Percentiles rank a stretch among this genome's conserved stretches.
Evolutionary conservation across 2,113 vertebrate species (phyloP).

Genomic region (Speoplatyrhinus poulsoni): DNA sequence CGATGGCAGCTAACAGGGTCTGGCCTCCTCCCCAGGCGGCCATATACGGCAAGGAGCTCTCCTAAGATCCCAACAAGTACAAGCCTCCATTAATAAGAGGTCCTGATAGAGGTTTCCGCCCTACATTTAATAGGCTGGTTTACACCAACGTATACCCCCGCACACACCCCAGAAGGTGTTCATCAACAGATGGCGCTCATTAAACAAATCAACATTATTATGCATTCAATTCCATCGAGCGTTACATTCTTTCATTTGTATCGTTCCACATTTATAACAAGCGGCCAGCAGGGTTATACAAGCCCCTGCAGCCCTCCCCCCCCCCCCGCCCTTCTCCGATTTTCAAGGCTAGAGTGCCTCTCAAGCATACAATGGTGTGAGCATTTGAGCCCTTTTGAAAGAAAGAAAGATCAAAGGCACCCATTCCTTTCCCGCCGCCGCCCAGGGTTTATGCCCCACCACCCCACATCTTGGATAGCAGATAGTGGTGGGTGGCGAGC

Average conservation of each 20-base stretch:
- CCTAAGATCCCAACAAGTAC: constrained; percentile 85
- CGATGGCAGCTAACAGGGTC: constrained; percentile 97
- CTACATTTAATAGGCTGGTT: constrained; percentile 61
- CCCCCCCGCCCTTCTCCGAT: neutral
- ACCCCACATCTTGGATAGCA: constrained; percentile 66
- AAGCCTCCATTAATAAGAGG: constrained; percentile 75
- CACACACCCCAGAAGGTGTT: constrained; percentile 37
- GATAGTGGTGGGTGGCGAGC: constrained; percentile 78
- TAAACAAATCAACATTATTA: constrained; percentile 51
- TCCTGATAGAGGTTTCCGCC: constrained; percentile 72
- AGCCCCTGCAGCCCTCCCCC: neutral
- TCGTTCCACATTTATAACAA: constrained; percentile 57
- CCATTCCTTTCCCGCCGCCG: constrained; percentile 60
- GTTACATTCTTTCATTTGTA: constrained; percentile 40
- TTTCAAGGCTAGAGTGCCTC: constrained; percentile 62
- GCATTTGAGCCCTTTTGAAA: constrained; percentile 72
- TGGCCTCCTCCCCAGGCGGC: constrained; percentile 92
- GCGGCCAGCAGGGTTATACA: constrained; percentile 36
- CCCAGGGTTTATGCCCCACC: constrained; percentile 67
- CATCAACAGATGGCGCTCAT: constrained; percentile 60
- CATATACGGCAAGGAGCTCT: constrained; percentile 93
- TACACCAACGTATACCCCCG: constrained; percentile 35
- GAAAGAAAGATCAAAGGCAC: constrained; percentile 75
- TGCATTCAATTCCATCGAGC: constrained; percentile 40
- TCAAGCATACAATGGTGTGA: constrained; percentile 67